These are phyloP conservation scores for Meloidogyne floridensis DNA, from an alignment of 1,140 invertebrate species.

Conservation along the genomic window DNA sequence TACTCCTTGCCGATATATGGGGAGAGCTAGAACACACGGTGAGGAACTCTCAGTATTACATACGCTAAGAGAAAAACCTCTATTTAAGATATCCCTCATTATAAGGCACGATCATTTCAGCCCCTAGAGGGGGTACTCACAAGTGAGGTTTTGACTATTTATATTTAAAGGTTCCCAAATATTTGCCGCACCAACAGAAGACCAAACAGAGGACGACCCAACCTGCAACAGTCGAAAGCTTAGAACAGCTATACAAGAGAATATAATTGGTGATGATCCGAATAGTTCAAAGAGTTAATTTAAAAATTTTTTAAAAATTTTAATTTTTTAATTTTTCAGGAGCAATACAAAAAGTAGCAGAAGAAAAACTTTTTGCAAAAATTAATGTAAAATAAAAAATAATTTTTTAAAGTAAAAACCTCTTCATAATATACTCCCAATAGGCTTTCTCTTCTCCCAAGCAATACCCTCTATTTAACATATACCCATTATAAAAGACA, in stretches of 20 bases:
- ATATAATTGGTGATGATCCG: slow-evolving; percentile 8
- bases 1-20: slow-evolving; percentile 55
- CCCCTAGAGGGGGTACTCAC: too few relatives aligned
- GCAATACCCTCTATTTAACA: too few relatives aligned
- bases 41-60: neutral
- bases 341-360: slow-evolving; percentile 64
- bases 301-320: neutral
- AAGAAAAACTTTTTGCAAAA: slow-evolving; percentile 64
- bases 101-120: too few relatives aligned
- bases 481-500: too few relatives aligned
- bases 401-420: neutral
- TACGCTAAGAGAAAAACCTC: too few relatives aligned
- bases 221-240: slow-evolving; percentile 63
- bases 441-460: too few relatives aligned
- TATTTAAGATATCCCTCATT: too few relatives aligned
- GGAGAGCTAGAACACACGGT: slow-evolving; percentile 57
- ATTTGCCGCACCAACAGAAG: slow-evolving; percentile 50
- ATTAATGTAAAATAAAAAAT: slow-evolving; percentile 59
- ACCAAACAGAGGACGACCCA: slow-evolving; percentile 60
- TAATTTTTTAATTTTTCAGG: slow-evolving; percentile 46
- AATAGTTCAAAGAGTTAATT: slow-evolving; percentile 27
- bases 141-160: neutral
- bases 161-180: slow-evolving; percentile 33
- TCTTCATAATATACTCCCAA: too few relatives aligned
- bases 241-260: slow-evolving; percentile 54